Conservation (phyloP, 2,113 vertebrate genomes). For the Silurus glanis region DNA sequence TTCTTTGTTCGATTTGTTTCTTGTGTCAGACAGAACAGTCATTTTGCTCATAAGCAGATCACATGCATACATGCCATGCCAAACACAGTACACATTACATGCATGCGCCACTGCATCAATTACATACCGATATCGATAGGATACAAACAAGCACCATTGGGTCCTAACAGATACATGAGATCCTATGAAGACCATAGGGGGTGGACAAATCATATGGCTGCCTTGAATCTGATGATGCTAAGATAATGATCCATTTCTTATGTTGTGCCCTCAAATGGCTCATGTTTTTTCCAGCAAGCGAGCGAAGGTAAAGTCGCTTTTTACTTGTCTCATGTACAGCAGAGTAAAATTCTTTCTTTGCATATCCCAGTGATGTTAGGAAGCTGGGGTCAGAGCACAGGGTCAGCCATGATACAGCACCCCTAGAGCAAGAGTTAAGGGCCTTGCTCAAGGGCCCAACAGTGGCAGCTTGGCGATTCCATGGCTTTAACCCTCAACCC, state of each 20-base stretch:
- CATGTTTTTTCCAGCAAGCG: too few relatives aligned
- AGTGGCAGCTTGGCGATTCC: too few relatives aligned
- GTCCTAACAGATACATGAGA: background rate
- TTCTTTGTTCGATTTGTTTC: constrained; percentile 50
- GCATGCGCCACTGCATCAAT: constrained; percentile 2
- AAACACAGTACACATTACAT: constrained; percentile 39
- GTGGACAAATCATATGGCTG: background rate
- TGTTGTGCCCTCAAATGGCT: too few relatives aligned
- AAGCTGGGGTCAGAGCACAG: too few relatives aligned
- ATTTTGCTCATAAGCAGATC: constrained; percentile 54
- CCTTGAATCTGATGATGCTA: background rate
- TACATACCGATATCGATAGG: background rate
- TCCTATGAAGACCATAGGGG: background rate
- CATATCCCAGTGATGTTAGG: too few relatives aligned
- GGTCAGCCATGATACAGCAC: too few relatives aligned
- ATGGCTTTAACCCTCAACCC: too few relatives aligned
- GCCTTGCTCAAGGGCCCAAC: too few relatives aligned
- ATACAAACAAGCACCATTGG: background rate
- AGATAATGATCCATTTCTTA: background rate
- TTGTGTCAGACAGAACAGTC: constrained; percentile 63
- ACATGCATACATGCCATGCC: constrained; percentile 56
- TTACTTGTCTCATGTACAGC: too few relatives aligned
- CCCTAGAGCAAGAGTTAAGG: too few relatives aligned
- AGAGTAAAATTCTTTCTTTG: too few relatives aligned
- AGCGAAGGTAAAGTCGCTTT: too few relatives aligned